A percentile compares a stretch with the other conserved stretches of the same genome.
Conservation (phyloP, 2,888 invertebrate genomes). For the Mythimna ferrago region DNA sequence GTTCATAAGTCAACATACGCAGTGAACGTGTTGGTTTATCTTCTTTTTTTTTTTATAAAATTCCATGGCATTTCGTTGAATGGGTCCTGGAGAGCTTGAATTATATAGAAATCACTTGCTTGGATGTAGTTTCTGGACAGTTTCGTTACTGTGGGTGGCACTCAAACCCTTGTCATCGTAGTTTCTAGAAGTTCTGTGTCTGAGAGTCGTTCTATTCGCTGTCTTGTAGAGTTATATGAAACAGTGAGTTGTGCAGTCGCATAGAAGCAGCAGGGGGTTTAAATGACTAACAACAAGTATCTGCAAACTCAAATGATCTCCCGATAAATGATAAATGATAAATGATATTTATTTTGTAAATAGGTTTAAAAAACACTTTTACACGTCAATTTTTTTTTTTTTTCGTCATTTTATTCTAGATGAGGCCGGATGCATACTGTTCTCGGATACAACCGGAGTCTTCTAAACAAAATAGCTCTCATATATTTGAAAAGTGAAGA, state of each 20-base stretch:
- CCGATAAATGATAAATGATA: no score
- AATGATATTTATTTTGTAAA: no score
- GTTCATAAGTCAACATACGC: no score
- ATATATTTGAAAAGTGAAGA: conserved; percentile 27
- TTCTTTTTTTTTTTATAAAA: no score
- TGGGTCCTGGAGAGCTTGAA: neutral
- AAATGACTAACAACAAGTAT: neutral
- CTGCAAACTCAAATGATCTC: conserved; percentile 23
- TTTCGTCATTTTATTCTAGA: no score
- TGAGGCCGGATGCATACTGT: conserved; percentile 1
- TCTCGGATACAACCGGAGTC: no score
- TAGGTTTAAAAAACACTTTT: no score
- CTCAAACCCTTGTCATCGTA: conserved; percentile 39
- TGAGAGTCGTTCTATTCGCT: conserved; percentile 17
- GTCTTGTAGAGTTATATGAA: conserved; percentile 17
- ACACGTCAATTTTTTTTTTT: no score
- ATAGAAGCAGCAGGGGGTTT: conserved; percentile 7
- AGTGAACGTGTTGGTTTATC: no score
- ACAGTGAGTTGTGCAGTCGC: conserved; percentile 32
- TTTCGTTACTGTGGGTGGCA: conserved; percentile 13
- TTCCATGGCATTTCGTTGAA: no score
- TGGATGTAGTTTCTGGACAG: neutral
- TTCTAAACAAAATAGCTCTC: conserved; percentile 1
- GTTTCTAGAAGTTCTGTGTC: conserved; percentile 41
- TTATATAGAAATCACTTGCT: neutral